Evolutionary conservation across 2,113 vertebrate genomes (phyloP).

Genomic region (Pantherophis guttatus): DNA sequence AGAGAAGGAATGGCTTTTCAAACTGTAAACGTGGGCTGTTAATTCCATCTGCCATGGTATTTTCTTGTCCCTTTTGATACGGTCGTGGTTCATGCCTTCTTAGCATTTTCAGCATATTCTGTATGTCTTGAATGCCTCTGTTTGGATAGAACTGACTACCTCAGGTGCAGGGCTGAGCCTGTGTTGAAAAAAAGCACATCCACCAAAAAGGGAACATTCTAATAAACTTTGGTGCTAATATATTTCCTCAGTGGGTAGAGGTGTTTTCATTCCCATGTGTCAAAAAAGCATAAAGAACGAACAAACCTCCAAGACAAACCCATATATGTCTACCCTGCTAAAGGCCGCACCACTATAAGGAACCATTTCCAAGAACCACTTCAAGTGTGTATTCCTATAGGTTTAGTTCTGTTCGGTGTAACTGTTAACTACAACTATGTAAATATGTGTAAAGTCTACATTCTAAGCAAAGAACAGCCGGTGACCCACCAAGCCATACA

Average conservation of each 20-base stretch:
- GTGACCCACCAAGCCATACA: neutral
- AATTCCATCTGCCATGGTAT: slow-evolving; percentile 47
- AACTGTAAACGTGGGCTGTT: slow-evolving; percentile 56
- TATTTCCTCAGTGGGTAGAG: slow-evolving; percentile 29
- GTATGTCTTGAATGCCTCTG: slow-evolving; percentile 60
- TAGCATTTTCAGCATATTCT: slow-evolving; percentile 55
- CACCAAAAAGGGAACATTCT: slow-evolving; percentile 28
- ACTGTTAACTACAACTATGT: slow-evolving; percentile 7
- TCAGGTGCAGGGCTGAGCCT: slow-evolving; percentile 40
- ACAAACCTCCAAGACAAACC: neutral
- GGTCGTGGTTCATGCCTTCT: slow-evolving; percentile 58
- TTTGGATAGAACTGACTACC: neutral
- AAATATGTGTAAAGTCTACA: slow-evolving; percentile 25
- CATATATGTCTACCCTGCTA: slow-evolving; percentile 36
- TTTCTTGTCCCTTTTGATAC: slow-evolving; percentile 46
- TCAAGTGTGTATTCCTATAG: neutral
- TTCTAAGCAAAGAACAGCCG: neutral
- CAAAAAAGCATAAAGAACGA: slow-evolving; percentile 29
- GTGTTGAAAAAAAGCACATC: slow-evolving; percentile 36
- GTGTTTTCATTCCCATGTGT: slow-evolving; percentile 41
- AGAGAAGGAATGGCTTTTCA: slow-evolving; percentile 23
- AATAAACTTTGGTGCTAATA: slow-evolving; percentile 50
- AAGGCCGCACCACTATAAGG: neutral
- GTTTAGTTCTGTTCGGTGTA: slow-evolving; percentile 37
- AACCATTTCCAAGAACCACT: neutral